Evolutionary conservation across 1,140 invertebrate genomes (phyloP).

Genomic region (Hetaerina americana): DNA sequence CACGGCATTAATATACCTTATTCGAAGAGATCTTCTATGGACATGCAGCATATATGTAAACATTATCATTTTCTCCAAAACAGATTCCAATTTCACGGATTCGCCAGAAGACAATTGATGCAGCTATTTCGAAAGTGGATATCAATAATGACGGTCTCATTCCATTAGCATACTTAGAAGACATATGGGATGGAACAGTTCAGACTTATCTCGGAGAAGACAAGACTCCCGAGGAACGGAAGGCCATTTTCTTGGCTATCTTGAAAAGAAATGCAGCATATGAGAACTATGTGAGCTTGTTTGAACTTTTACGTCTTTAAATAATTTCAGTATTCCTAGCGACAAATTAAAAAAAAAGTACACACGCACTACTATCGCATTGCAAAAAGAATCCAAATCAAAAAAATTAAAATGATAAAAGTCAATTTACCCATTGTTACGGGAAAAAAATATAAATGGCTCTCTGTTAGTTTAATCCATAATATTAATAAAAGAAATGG

Average conservation of each 20-base stretch:
- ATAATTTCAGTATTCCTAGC: too few relatives aligned
- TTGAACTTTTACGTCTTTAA: neutral
- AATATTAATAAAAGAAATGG: too few relatives aligned
- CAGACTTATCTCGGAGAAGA: neutral
- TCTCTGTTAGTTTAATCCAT: too few relatives aligned
- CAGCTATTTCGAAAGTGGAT: neutral
- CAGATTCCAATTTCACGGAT: neutral
- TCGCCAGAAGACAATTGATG: neutral
- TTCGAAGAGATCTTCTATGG: too few relatives aligned
- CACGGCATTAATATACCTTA: too few relatives aligned
- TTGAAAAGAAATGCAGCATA: neutral
- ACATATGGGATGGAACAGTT: neutral
- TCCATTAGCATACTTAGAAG: neutral
- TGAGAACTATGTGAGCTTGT: neutral
- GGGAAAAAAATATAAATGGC: too few relatives aligned
- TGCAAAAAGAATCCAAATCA: too few relatives aligned
- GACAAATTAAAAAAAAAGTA: too few relatives aligned
- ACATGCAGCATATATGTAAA: too few relatives aligned
- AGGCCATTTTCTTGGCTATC: neutral
- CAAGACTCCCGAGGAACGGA: neutral
- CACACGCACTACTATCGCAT: too few relatives aligned
- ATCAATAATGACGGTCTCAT: neutral
- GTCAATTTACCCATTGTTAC: too few relatives aligned
- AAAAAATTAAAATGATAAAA: too few relatives aligned
- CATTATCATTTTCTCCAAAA: neutral